Percentiles rank a stretch among this genome's conserved stretches.
Conservation (phyloP, 2,888 invertebrate species). For the Crocallis elinguaria region DNA sequence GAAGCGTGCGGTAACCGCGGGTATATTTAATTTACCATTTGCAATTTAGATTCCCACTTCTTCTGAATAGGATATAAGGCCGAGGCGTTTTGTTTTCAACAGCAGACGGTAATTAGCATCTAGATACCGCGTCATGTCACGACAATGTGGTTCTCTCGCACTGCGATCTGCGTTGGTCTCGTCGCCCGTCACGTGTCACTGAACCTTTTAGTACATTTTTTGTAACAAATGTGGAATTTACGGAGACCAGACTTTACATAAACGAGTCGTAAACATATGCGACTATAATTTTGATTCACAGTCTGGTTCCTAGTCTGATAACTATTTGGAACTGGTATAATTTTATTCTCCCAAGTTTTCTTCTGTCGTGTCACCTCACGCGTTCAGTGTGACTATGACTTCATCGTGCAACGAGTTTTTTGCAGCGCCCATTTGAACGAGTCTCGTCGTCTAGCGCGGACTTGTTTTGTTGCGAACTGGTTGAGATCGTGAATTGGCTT, state of each 20-base stretch:
- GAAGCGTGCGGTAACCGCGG: conserved; percentile 1
- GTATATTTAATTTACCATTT: conserved; percentile 20
- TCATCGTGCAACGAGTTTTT: conserved; percentile 17
- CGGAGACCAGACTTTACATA: conserved; percentile 23
- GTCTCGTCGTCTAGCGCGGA: conserved; percentile 12
- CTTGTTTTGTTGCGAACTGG: conserved; percentile 14
- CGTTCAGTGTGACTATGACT: conserved; percentile 4
- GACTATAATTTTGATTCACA: conserved; percentile 11
- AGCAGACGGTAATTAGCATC: conserved; percentile 75
- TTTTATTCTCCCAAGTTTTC: conserved; percentile 10
- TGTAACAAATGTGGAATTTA: conserved; percentile 33
- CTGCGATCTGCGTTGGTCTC: conserved; percentile 50
- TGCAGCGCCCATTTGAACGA: neutral
- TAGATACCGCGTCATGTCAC: conserved; percentile 72
- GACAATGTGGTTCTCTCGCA: conserved; percentile 55
- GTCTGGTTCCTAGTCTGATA: conserved; percentile 24
- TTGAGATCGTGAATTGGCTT: conserved; percentile 14
- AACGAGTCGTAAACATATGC: conserved; percentile 12
- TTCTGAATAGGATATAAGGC: conserved; percentile 37
- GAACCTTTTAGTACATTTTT: conserved; percentile 54
- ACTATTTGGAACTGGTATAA: conserved; percentile 8
- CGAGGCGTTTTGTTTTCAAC: conserved; percentile 56
- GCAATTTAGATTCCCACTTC: conserved; percentile 27
- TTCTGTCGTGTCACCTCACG: neutral
- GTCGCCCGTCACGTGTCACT: conserved; percentile 60